These are phyloP conservation scores for Odocoileus hemionus DNA, from an alignment of 2,113 vertebrate species.

Conservation along the genomic window DNA sequence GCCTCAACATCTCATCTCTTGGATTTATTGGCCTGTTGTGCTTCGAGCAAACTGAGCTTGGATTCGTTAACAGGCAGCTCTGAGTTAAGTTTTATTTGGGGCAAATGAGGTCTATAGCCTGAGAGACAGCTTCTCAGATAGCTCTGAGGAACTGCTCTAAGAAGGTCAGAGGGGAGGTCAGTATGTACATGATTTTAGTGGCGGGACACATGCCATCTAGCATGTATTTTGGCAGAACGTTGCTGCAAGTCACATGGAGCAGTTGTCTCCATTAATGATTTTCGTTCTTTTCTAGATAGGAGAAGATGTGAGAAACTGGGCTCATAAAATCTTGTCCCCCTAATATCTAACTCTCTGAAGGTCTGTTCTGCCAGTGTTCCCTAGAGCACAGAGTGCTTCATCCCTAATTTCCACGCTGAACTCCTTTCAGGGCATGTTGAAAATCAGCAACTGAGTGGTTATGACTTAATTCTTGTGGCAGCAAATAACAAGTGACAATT, in stretches of 20 bases:
- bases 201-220: not conserved
- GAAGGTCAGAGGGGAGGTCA: not conserved
- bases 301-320: not conserved
- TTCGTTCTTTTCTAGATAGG: not conserved
- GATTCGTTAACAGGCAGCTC: not conserved
- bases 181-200: not conserved
- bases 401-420: not conserved
- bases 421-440: not conserved
- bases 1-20: not conserved
- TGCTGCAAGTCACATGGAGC: not conserved
- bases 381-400: not conserved
- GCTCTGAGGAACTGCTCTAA: not conserved
- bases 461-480: not conserved
- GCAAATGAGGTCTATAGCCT: not conserved
- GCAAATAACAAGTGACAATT: not conserved
- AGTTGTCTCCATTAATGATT: not conserved
- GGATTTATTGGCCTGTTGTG: not conserved
- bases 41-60: not conserved
- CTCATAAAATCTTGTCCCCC: not conserved
- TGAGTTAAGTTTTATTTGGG: not conserved
- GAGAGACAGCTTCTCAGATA: not conserved
- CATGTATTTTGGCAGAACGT: not conserved
- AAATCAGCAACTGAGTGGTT: not conserved
- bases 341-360: not conserved
- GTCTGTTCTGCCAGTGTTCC: not conserved